Evolutionary conservation across 2,888 invertebrate genomes (phyloP), one percentile per base, ranked within the genome.

Genomic region (Dasypogon diadema): DNA sequence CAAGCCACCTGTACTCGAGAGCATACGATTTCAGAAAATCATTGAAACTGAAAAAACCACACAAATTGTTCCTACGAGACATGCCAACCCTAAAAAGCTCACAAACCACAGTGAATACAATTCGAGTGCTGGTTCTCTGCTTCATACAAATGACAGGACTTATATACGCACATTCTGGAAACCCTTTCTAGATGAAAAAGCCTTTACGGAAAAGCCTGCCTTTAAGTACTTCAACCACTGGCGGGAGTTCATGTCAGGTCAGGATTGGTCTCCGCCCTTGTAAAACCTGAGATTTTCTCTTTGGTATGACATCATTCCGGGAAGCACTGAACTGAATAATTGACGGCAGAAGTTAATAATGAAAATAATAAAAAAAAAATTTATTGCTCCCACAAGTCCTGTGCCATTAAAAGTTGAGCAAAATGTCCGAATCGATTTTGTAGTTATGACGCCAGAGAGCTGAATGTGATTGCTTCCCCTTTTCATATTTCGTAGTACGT

Each of bases 301-400:
- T 42, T 42, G 8, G 42, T 12, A 42, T 42, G 60, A 34, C 60
- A 60, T 60, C 34, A 60, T 60, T 37, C 37, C 16, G 10, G 37
- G 60, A 26, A 30, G 60, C 60, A 60, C 12, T 42, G 60, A 60
- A 37, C 60, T 60, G 37, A 60, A 60, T 60, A 60, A 60, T 37
- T 60, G 21, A 60, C 26, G 34, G 58, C n/a, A 22, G 14, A 24
- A 30, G 34, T 58, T 58, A 58, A 58, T 58, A 58, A 58, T 58
- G 58, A 58, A 58, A 58, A 58, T 58, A 58, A 58, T 58, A 58
- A 58, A 58, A 58, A 24, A 30, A 30, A 30, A 30, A 8, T 2
- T 42, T 42, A 42, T 42, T 42, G n/a, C n/a, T 42, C 42, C 42
- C 42, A 42, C 42, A 42, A 42, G 42, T 12, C 42, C 42, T 42